A percentile compares a stretch with the other conserved stretches of the same genome.
phyloP scores from a whole-genome alignment of 2,113 vertebrate species.

The Hippoglossus stenolepis region DNA sequence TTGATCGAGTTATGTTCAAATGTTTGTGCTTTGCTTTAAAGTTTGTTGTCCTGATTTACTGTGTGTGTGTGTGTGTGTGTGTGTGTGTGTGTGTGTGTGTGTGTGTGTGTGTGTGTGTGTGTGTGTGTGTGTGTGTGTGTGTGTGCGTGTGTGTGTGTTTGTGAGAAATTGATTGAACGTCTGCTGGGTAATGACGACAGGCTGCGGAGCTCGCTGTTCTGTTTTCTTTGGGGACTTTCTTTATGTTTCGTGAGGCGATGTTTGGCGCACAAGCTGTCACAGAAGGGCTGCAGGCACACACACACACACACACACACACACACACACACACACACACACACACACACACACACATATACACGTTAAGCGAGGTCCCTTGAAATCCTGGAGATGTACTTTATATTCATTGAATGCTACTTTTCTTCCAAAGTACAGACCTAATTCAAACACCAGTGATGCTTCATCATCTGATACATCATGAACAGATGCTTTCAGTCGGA shows the following conservation, averaged over 20 bases:
- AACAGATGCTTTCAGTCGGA: not conserved
- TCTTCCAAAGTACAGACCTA: not conserved
- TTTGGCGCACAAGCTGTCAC: not conserved
- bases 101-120: too few relatives aligned
- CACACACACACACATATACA: too few relatives aligned
- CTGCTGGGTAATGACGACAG: constrained; percentile 19
- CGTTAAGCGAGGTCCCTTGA: not conserved
- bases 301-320: too few relatives aligned
- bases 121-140: too few relatives aligned
- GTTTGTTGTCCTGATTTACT: constrained; percentile 23
- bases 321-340: too few relatives aligned
- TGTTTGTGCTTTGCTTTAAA: constrained; percentile 75
- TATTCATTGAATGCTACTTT: not conserved
- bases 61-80: constrained; percentile 2
- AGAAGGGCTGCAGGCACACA: not conserved
- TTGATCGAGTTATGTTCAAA: constrained; percentile 83
- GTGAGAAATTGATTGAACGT: not conserved
- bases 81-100: too few relatives aligned
- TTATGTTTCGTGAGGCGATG: not conserved
- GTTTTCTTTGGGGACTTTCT: not conserved
- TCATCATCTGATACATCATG: too few relatives aligned
- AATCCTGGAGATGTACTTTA: not conserved
- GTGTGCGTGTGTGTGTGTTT: too few relatives aligned
- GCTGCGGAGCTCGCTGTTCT: constrained; percentile 35
- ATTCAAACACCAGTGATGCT: not conserved